Percentiles rank a stretch among this genome's conserved stretches.
These are phyloP conservation scores for Chironomus riparius DNA, from an alignment of 2,888 invertebrate genomes.

Conservation along the genomic window DNA sequence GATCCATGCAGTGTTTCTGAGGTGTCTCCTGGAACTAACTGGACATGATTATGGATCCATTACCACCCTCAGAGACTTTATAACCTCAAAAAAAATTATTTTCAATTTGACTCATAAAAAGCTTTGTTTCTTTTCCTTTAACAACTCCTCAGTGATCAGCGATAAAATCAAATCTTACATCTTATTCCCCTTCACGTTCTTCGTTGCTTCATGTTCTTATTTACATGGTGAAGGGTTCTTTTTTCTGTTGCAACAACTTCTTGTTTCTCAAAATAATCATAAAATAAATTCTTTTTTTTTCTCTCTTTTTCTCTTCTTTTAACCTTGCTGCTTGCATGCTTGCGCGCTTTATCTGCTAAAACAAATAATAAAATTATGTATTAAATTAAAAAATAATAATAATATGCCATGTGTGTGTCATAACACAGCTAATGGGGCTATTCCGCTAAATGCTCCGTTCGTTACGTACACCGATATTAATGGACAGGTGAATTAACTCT, in stretches of 20 bases:
- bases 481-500: slow-evolving; percentile 72
- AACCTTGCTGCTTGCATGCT: background rate
- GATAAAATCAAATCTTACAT: too few relatives aligned
- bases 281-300: background rate
- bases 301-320: background rate
- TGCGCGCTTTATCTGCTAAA: background rate
- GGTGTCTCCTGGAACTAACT: too few relatives aligned
- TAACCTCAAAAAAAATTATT: too few relatives aligned
- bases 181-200: too few relatives aligned
- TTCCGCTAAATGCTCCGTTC: slow-evolving; percentile 84
- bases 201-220: too few relatives aligned
- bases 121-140: background rate
- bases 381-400: background rate
- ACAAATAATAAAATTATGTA: background rate
- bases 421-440: slow-evolving; percentile 45
- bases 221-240: too few relatives aligned
- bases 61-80: too few relatives aligned
- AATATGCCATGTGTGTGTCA: background rate
- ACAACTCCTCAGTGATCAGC: too few relatives aligned
- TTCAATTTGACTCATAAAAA: background rate
- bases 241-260: too few relatives aligned
- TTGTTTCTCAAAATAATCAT: background rate
- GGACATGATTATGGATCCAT: too few relatives aligned
- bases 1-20: too few relatives aligned
- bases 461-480: slow-evolving; percentile 93